Evolutionary conservation across 1,140 invertebrate species (phyloP), one percentile per base, ranked within the genome.

Genomic region (Cyclina sinensis): DNA sequence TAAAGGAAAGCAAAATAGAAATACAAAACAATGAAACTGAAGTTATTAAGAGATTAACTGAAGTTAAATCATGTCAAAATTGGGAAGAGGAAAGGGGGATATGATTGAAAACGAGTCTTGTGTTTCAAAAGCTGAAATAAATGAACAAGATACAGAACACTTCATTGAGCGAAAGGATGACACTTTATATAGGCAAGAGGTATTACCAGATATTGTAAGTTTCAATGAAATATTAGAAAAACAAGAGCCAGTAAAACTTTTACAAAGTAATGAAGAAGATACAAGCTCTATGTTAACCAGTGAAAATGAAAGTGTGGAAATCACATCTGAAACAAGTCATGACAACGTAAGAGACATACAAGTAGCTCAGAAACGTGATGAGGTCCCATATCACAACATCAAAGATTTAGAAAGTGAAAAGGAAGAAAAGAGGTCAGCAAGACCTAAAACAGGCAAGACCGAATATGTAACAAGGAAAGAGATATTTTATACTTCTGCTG

Each of bases 401-500:
- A 78, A 78, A n/a, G 74, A 78, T 78, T 51, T 78, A 32, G 74
- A 78, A 54, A 16, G 74, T 78, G 74, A 78, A 35, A 81, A 62
- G 46, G 35, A 46, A 7, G 51, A 32, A 21, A 65, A 65, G 37
- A 65, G 27, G n/a, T 4, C 16, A 65, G 14, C 7, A 35, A 65
- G 59, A 32, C 9, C 21, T 14, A 57, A 37, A 14, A 37, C 35
- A n/a, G 74, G 46, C 14, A 4, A 30, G 24, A 30, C 35, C 0
- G 83, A 78, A 48, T 86, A 86, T 76, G 30, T 78, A 11, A 86
- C 83, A 48, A 82, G 74, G 57, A 92, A 91, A 43, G 93, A 94
- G 79, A 87, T 93, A n/a, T 93, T 90, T 54, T 88, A 88, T 32
- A 93, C 92, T 12, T 89, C 91, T 18, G 91, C 90, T 30, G 93